Evolutionary conservation across 2,888 invertebrate genomes (phyloP), one percentile per base, ranked within the genome.

Genomic region (Taphrorychus bicolor): DNA sequence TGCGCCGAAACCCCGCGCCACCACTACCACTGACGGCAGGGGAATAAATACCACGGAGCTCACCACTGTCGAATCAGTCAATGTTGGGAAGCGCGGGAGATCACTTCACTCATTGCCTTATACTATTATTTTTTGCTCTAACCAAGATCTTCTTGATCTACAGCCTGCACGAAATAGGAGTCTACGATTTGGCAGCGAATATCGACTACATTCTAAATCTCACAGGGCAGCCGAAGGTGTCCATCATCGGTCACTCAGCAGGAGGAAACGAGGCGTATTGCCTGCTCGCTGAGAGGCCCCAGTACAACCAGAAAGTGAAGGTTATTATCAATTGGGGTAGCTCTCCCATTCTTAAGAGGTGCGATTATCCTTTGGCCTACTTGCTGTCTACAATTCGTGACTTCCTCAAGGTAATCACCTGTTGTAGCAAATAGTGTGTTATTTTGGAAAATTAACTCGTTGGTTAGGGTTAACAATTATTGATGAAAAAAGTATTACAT

Each of bases 181-280:
- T 86, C 61, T 87, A 84, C 71, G 96, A 97, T 80, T 77, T 95
- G 40, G 93, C 95, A 0, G 87, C 91, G 0, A 90, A 89, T 82
- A 89, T 97, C 52, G 91, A 95, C 77, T 87, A 89, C 76, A 84
- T 89, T 16, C 79, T 90, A 1, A 74, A 79, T 0, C 58, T 71
- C 0, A 91, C 92, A 0, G 85, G 85, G 0, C 82, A 85, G 21
- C 70, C 84, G 0, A 83, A 87, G 53, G 74, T 95, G 0, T 89
- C 89, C 73, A 94, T 93, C 76, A 82, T 93, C 0, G 95, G 94
- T 0, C 92, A 94, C 78, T 94, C 93, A 0, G 88, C 89, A 79
- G 94, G 93, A 1, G 87, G 89, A 0, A 89, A 89, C 0, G 75
- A 83, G 1, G 89, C 89, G 76, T 91, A 86, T 75, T 88, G 89